Evolutionary conservation across 2,113 vertebrate species (phyloP).

Genomic region (Neolamprologus toae): DNA sequence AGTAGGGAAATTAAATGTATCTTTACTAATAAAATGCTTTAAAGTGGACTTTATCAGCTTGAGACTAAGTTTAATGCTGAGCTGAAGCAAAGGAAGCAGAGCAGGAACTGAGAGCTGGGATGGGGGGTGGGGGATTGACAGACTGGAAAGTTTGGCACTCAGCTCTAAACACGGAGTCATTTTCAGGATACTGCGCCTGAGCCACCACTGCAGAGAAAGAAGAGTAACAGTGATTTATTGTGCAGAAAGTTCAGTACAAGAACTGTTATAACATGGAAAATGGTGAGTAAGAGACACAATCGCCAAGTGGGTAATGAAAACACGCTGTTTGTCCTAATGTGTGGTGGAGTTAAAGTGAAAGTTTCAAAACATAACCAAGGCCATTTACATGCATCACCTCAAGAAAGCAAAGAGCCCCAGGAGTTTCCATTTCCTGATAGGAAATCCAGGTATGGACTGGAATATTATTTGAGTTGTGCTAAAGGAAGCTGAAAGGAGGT

Average conservation of each 20-base stretch:
- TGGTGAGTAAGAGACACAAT: neutral
- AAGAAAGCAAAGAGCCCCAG: neutral
- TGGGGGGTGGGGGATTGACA: neutral
- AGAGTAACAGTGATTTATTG: neutral
- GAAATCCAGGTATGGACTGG: constrained; percentile 25
- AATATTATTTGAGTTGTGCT: neutral
- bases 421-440: neutral
- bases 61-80: neutral
- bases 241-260: neutral
- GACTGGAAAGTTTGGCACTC: constrained; percentile 33
- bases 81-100: neutral
- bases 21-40: neutral
- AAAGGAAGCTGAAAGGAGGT: neutral
- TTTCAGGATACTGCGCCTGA: neutral
- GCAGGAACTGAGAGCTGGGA: neutral
- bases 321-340: neutral
- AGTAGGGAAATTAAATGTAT: neutral
- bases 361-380: neutral
- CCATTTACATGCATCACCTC: neutral
- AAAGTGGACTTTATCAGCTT: neutral
- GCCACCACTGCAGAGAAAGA: constrained; percentile 18
- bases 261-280: neutral
- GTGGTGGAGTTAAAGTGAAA: neutral
- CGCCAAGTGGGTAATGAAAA: constrained; percentile 6
- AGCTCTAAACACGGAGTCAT: neutral